These are phyloP conservation scores for Synanthedon vespiformis DNA, from an alignment of 2,888 invertebrate genomes.

Conservation along the genomic window DNA sequence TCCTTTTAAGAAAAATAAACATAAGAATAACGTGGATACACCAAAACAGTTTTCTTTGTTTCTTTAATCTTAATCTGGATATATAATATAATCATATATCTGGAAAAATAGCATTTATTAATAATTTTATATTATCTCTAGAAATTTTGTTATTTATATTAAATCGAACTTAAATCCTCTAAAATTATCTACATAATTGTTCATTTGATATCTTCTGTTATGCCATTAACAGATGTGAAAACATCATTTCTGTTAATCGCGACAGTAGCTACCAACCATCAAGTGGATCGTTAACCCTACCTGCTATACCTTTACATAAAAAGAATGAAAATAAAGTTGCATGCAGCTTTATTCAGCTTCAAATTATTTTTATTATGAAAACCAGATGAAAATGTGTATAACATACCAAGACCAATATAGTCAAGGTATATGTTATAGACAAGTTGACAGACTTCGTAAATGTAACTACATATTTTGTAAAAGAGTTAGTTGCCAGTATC, in stretches of 20 bases:
- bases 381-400: too few species aligned
- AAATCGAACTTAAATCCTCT: background rate
- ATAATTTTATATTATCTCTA: background rate
- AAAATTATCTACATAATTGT: background rate
- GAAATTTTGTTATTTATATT: background rate
- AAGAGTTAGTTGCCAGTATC: too few species aligned
- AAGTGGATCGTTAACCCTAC: background rate
- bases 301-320: background rate
- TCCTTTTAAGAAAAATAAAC: conserved; percentile 32
- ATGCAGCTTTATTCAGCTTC: too few species aligned
- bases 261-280: background rate
- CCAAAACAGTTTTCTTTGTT: background rate
- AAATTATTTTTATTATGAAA: too few species aligned
- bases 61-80: too few species aligned
- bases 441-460: too few species aligned
- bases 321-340: background rate
- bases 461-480: too few species aligned
- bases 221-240: too few species aligned
- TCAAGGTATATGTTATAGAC: too few species aligned
- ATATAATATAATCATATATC: too few species aligned
- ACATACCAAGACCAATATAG: too few species aligned
- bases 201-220: background rate
- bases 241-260: background rate
- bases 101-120: too few species aligned
- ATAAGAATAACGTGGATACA: conserved; percentile 22